Base-by-base conservation (phyloP, 2,888 invertebrate species). In the Aphidoletes aphidimyza region DNA sequence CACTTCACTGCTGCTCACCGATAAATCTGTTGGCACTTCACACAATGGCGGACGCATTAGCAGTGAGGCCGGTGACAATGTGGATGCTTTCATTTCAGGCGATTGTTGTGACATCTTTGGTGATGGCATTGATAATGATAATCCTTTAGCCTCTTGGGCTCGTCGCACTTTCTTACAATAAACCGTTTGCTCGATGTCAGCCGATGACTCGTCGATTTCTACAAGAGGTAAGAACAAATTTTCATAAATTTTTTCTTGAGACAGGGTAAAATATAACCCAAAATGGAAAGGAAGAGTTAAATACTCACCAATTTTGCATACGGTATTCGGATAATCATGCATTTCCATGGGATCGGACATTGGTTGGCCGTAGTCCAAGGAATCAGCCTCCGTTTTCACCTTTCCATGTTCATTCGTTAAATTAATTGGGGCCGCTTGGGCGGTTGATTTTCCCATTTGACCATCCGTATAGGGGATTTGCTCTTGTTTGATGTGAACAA, bases 111-210 rank as follows among this genome's bases (percentile, higher is more conserved):
- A 9, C 59, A 47, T 83, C n/a, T 49, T 34, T 30, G 81, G 84
- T 14, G 85, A 85, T 59, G 78, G 39, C 69, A 84, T 54, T n/a
- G 54, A 54, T 37, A 85, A 39, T 89, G 89, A 89, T 84, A 89
- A 88, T 34, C 90, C 89, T 87, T 90, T 90, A 3, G 89, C 88
- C 86, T 90, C 89, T 85, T 90, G 90, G 9, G 90, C 90, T 85
- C 90, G 89, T 0, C 89, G 87, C 9, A 90, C 90, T 85, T 90
- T 90, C 83, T 90, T 90, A 86, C 90, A 90, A 84, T 89, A 88
- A 85, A 90, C 88, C 14, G 83, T 42, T 26, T 83, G 83, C 30
- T 83, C 42, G 45, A 83, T 42, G 85, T 89, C 89, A 26, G 84
- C 26, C n/a, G n/a, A n/a, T 49, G 88, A 88, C 85, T 89, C 88